phyloP scores from a whole-genome alignment of 2,888 invertebrate species.

The Clusia tigrina region DNA sequence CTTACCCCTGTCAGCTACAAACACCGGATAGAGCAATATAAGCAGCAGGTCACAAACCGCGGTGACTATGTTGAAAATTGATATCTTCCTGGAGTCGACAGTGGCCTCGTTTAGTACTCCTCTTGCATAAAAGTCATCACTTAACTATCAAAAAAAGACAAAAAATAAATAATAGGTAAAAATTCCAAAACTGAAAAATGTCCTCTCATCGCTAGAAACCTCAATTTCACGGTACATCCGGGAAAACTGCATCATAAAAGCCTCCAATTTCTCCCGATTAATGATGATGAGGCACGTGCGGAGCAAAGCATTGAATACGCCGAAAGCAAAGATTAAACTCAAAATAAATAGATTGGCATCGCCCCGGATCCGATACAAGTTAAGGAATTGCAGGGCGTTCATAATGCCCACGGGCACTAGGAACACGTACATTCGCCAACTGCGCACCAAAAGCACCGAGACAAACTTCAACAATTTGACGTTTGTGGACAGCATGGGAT shows the following conservation, averaged over 20 bases:
- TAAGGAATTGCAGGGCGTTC: conserved; percentile 53
- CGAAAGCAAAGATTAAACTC: conserved; percentile 52
- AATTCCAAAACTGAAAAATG: not conserved
- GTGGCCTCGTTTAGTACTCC: conserved; percentile 41
- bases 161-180: conserved; percentile 16
- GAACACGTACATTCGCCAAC: conserved; percentile 51
- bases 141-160: conserved; percentile 32
- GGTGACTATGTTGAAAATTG: conserved; percentile 52
- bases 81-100: conserved; percentile 45
- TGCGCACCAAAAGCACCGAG: conserved; percentile 50
- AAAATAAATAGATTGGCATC: conserved; percentile 51
- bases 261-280: conserved; percentile 49
- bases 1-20: conserved; percentile 45
- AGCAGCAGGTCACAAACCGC: conserved; percentile 48
- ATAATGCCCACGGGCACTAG: conserved; percentile 48
- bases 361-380: conserved; percentile 49
- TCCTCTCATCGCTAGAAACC: too few relatives aligned
- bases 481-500: conserved; percentile 55
- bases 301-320: conserved; percentile 52
- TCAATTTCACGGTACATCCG: conserved; percentile 48
- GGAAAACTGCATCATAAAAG: conserved; percentile 45
- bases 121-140: conserved; percentile 36
- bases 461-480: conserved; percentile 53
- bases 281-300: conserved; percentile 52
- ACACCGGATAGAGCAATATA: conserved; percentile 48